Evolutionary conservation across 1,140 invertebrate species (phyloP).

Genomic region (Brachionus calyciflorus): DNA sequence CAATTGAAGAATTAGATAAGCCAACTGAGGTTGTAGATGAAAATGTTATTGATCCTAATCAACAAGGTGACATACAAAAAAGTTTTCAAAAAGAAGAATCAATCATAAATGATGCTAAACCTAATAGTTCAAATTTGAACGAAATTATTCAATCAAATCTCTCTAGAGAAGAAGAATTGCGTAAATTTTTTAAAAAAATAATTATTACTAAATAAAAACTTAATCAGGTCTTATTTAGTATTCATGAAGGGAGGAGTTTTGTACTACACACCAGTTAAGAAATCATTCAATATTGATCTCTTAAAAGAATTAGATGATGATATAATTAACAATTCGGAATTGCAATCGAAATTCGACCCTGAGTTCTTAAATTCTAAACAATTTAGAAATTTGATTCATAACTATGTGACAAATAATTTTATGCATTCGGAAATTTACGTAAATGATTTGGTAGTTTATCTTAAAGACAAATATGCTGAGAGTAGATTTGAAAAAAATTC

Average conservation of each 20-base stretch:
- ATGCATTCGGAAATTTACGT: constrained; percentile 27
- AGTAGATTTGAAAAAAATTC: constrained; percentile 31
- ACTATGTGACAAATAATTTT: constrained; percentile 6
- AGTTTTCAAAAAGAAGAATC: constrained; percentile 6
- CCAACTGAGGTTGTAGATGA: constrained; percentile 15
- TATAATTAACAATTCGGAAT: neutral
- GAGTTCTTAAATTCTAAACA: constrained; percentile 17
- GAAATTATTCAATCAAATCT: constrained; percentile 8
- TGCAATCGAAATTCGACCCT: constrained; percentile 4
- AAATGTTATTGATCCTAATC: constrained; percentile 33
- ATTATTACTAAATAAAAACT: no score
- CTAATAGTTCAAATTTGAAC: constrained; percentile 29
- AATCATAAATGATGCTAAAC: constrained; percentile 47
- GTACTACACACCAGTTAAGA: neutral
- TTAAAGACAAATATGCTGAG: constrained; percentile 45
- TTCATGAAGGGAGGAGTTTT: constrained; percentile 34
- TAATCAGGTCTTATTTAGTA: no score
- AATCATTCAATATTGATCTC: neutral
- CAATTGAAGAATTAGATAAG: constrained; percentile 19
- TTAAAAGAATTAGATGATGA: neutral
- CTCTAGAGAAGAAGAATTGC: constrained; percentile 34
- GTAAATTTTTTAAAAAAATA: neutral
- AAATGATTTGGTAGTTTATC: constrained; percentile 16
- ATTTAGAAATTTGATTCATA: constrained; percentile 9
- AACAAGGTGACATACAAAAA: constrained; percentile 18